Evolutionary conservation across 2,113 vertebrate species (phyloP).

Genomic region (Procavia capensis): DNA sequence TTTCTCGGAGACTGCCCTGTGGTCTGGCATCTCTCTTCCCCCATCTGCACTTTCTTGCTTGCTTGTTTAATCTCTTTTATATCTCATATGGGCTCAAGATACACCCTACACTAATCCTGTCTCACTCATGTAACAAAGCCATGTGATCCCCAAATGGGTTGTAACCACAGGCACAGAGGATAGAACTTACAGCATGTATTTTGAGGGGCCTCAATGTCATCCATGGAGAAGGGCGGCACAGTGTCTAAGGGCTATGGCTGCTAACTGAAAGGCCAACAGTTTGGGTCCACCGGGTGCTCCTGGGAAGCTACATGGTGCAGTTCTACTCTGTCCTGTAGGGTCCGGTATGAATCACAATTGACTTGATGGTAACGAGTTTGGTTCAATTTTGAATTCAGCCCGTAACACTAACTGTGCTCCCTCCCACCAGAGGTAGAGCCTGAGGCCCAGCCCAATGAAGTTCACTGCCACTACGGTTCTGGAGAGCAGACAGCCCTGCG

Average conservation of each 20-base stretch:
- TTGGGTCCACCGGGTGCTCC: no score
- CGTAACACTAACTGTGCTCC: background rate
- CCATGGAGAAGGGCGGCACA: no score
- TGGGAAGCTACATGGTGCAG: no score
- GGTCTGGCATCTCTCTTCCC: background rate
- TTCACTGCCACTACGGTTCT: background rate
- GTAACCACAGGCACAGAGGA: background rate
- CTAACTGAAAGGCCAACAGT: no score
- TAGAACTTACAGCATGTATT: background rate
- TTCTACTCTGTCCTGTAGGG: no score
- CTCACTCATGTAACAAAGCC: background rate
- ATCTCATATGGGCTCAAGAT: background rate
- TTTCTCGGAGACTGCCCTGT: background rate
- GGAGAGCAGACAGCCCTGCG: accelerated
- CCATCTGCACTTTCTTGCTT: background rate
- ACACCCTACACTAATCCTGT: background rate
- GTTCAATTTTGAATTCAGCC: no score
- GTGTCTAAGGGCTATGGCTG: no score
- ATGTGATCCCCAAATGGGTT: background rate
- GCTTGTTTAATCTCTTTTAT: background rate
- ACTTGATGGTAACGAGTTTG: no score
- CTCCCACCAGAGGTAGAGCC: background rate
- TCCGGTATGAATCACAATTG: no score
- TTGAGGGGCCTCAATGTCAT: background rate
- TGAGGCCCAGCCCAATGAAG: background rate